These are phyloP conservation scores for Parauchenoglanis ngamensis DNA, from an alignment of 2,797 vertebrate species.

Conservation along the genomic window DNA sequence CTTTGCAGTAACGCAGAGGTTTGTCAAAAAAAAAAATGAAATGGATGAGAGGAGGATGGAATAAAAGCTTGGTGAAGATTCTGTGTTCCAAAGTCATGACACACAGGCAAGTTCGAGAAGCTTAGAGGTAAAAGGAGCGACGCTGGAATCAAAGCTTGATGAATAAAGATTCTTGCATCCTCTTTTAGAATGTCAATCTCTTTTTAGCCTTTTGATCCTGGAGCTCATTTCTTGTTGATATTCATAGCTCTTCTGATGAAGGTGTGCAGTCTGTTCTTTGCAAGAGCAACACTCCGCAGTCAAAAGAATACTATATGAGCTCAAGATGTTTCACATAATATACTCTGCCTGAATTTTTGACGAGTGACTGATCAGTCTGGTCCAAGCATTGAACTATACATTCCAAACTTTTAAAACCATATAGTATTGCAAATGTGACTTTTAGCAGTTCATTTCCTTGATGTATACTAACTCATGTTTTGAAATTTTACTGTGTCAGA, in stretches of 20 bases:
- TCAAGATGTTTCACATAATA: slow-evolving; percentile 1
- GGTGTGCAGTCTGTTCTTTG: slow-evolving; percentile 12
- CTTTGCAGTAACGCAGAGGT: slow-evolving; percentile 28
- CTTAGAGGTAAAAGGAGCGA: slow-evolving; percentile 29
- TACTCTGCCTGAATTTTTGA: neutral
- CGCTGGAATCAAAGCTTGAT: slow-evolving; percentile 22
- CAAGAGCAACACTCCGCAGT: slow-evolving; percentile 11
- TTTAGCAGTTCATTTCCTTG: neutral
- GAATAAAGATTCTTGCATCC: slow-evolving; percentile 24
- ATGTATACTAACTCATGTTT: neutral
- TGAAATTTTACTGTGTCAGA: neutral
- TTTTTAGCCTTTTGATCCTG: slow-evolving; percentile 21
- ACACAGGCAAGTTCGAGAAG: slow-evolving; percentile 30
- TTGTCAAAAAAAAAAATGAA: slow-evolving; percentile 19
- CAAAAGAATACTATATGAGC: slow-evolving; percentile 5
- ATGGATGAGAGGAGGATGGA: slow-evolving; percentile 14
- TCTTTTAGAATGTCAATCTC: slow-evolving; percentile 17
- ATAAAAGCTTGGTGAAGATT: slow-evolving; percentile 35
- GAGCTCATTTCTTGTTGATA: slow-evolving; percentile 22
- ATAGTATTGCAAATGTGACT: neutral
- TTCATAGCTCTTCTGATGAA: slow-evolving; percentile 33
- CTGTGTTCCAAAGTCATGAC: slow-evolving; percentile 32
- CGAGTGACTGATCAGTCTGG: neutral
- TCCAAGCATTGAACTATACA: neutral
- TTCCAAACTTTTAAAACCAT: neutral